phyloP scores from a whole-genome alignment of 2,113 vertebrate genomes.

The Brachionichthys hirsutus region DNA sequence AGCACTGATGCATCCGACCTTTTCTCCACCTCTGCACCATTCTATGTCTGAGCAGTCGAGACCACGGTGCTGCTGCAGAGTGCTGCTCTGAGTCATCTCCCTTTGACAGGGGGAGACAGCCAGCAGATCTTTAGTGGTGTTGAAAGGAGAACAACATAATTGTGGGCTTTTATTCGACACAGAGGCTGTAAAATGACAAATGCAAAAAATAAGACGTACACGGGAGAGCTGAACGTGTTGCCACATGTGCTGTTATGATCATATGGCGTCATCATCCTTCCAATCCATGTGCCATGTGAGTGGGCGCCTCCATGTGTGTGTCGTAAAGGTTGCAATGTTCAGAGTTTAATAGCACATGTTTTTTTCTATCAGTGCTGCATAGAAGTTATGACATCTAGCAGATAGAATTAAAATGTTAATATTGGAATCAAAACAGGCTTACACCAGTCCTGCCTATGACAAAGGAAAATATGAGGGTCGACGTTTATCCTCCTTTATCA shows the following conservation, averaged over 20 bases:
- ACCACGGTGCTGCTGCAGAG: not conserved
- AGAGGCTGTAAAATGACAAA: not conserved
- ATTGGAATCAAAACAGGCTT: too few relatives aligned
- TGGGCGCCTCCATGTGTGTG: not conserved
- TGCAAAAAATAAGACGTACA: conserved; percentile 17
- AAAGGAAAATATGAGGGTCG: conserved; percentile 1
- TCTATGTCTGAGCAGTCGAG: too few relatives aligned
- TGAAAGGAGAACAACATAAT: conserved; percentile 45
- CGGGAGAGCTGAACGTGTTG: conserved; percentile 11
- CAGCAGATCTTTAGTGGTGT: conserved; percentile 17
- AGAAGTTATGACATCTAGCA: too few relatives aligned
- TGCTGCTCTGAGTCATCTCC: conserved; percentile 56
- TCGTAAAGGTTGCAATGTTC: not conserved
- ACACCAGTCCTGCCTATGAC: too few relatives aligned
- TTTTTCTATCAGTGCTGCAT: too few relatives aligned
- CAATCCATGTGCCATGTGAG: conserved; percentile 37
- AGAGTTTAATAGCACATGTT: too few relatives aligned
- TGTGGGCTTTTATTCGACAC: conserved; percentile 47
- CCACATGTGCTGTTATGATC: conserved; percentile 44
- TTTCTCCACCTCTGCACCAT: too few relatives aligned
- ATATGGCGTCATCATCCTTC: not conserved
- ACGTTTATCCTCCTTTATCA: not conserved
- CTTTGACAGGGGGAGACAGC: conserved; percentile 37
- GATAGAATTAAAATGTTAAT: too few relatives aligned
- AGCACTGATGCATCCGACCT: not conserved